Base-by-base conservation (phyloP, 2,797 vertebrate genomes). In the Acestrorhynchus altus region DNA sequence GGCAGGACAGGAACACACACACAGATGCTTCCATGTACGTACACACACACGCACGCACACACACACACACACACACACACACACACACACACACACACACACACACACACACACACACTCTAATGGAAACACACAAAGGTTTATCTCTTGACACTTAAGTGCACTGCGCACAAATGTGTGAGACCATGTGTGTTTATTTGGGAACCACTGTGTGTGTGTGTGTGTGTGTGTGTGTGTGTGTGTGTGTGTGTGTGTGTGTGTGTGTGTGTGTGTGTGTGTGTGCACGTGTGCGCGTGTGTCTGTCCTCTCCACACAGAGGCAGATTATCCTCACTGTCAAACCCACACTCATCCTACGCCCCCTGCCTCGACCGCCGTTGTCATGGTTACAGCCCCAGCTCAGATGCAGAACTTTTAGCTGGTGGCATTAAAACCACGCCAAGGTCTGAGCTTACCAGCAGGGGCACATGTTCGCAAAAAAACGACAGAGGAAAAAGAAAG, bases 371-470 rank as follows among this genome's bases (percentile, higher is more conserved):
- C 26, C 44, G 31, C 52, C 28, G 72, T 74, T 79, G n/a, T 54
- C 65, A 63, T 69, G 72, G 78, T 74, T 70, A 79, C 78, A 64
- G 47, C 64, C 71, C 59, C 56, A 18, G 63, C 51, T 70, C 57
- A 7, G 56, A 70, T 57, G 42, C 10, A 39, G 28, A 26, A 65
- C 78, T 80, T 63, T 49, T 47, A 57, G 78, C 72, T 56, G 60
- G 51, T 74, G 78, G 78, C 72, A 56, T 35, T 63, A 46, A 52
- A 26, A 20, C 56, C 52, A 40, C n/a, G 35, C 16, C 24, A 9
- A 69, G 72, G 63, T 44, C 64, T 73, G 11, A 13, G 64, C 24
- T 52, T 11, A 39, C 8, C 64, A 59, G 6, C 18, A 7, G 60
- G 72, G 44, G 72, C 46, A 24, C 8, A 12, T 20, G 71, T 22